phyloP scores from a whole-genome alignment of 2,888 invertebrate species.

The Dryobotodes eremita region DNA sequence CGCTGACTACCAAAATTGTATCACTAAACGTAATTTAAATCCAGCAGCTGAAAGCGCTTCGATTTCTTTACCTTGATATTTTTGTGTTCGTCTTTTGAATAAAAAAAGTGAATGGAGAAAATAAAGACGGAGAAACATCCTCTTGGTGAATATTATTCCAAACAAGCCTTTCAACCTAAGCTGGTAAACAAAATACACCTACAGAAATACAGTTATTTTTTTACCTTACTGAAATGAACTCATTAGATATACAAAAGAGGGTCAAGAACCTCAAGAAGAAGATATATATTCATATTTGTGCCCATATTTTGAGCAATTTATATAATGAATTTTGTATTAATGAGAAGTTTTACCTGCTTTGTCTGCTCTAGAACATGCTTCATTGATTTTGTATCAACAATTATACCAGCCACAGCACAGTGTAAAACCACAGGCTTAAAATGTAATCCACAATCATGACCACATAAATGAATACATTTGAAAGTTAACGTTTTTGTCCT shows the following conservation, averaged over 20 bases:
- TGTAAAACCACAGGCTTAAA: slow-evolving; percentile 24
- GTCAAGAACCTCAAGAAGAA: slow-evolving; percentile 4
- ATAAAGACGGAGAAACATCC: slow-evolving; percentile 2
- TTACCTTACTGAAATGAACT: slow-evolving; percentile 8
- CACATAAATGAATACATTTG: slow-evolving; percentile 49
- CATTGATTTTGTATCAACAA: slow-evolving; percentile 22
- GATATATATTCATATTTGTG: slow-evolving; percentile 18
- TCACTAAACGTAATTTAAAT: slow-evolving; percentile 38
- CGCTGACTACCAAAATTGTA: slow-evolving; percentile 51
- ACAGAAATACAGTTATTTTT: slow-evolving; percentile 21
- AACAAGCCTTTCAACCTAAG: slow-evolving; percentile 12
- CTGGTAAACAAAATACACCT: slow-evolving; percentile 13
- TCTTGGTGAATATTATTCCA: slow-evolving; percentile 33
- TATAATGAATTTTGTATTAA: background rate
- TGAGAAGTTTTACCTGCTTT: background rate
- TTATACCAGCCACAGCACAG: background rate
- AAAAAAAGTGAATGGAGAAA: slow-evolving; percentile 23
- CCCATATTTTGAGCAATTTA: slow-evolving; percentile 5
- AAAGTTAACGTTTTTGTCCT: slow-evolving; percentile 56
- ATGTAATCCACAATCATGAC: slow-evolving; percentile 24
- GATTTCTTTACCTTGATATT: slow-evolving; percentile 24
- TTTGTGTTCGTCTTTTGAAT: slow-evolving; percentile 28
- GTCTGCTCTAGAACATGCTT: slow-evolving; percentile 12
- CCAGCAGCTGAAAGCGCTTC: slow-evolving; percentile 33
- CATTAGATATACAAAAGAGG: slow-evolving; percentile 20